Base-by-base conservation (phyloP, 2,888 invertebrate genomes). In the Cyclophora punctaria region DNA sequence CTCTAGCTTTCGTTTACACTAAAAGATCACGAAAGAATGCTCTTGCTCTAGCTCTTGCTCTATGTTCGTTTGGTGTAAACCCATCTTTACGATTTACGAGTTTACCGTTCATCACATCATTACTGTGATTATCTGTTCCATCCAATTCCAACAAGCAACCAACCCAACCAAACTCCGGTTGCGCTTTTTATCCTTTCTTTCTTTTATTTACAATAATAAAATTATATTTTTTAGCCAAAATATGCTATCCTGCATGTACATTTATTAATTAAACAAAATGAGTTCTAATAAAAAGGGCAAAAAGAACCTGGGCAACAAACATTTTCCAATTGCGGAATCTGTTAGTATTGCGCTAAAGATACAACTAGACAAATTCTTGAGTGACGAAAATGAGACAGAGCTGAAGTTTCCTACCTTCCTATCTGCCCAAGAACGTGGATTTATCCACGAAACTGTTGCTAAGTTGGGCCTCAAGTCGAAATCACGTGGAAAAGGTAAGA, bases 341-440 rank as follows among this genome's bases (percentile, higher is more conserved):
- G 87, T 89, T 43, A 88, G 86, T 66, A 87, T 89, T 58, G 86
- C 89, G 20, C 57, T 89, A 57, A 87, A 87, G 66, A 84, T 89
- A 46, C 86, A 89, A 58, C 60, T 89, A 58, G 88, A 88, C 61
- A 87, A 80, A 63, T 88, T 89, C 64, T 59, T 88, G 4, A 73
- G 64, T 51, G 86, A 88, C 67, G 89, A 88, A 60, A 83, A 83
- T 67, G 89, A 87, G 57, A 86, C 85, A 0, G 89, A 89, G 57
- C 73, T 88, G 5, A 83, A 90, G 66, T 94, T 95, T 74, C 94
- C 95, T 3, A 91, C 93, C 3, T 94, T 93, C 44, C 85, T 96
- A 53, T 93, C 93, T 6, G 92, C 94, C 5, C 91, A 92, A 58
- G 95, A 96, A 77, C 89, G 96, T 60, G 94, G 94, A 6, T 96